Percentiles rank a stretch among this genome's conserved stretches.
These are phyloP conservation scores for Esox masquinongy DNA, from an alignment of 2,797 vertebrate species.

Conservation along the genomic window DNA sequence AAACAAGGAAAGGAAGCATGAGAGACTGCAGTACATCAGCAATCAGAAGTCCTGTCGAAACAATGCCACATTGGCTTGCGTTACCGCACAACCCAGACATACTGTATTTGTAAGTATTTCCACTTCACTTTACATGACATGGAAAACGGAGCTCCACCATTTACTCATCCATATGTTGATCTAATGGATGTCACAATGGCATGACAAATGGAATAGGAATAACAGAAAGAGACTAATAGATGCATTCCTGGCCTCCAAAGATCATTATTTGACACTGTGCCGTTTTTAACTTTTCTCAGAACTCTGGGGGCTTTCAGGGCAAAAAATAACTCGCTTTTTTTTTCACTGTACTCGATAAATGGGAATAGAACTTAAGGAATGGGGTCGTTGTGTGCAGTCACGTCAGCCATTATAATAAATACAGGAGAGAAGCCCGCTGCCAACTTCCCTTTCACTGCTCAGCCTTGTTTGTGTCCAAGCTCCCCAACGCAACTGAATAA, in stretches of 20 bases:
- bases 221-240: neutral
- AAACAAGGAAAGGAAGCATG: neutral
- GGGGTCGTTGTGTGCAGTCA: slow-evolving; percentile 18
- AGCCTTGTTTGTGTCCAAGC: slow-evolving; percentile 17
- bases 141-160: neutral
- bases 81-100: neutral
- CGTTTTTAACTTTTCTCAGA: slow-evolving; percentile 11
- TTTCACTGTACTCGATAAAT: slow-evolving; percentile 14
- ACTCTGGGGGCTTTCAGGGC: slow-evolving; percentile 14
- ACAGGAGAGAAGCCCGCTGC: slow-evolving; percentile 20
- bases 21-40: neutral
- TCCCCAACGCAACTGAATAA: neutral
- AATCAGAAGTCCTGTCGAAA: neutral
- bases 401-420: slow-evolving; percentile 25
- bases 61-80: neutral
- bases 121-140: neutral
- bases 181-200: neutral
- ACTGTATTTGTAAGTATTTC: neutral
- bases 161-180: neutral
- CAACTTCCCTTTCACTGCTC: slow-evolving; percentile 37
- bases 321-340: slow-evolving; percentile 14
- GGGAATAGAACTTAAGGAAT: slow-evolving; percentile 24
- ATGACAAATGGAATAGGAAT: neutral
- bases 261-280: neutral
- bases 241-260: neutral